phyloP scores from a whole-genome alignment of 64 coral and sea anemone species.

The Pachyseris speciosa region DNA sequence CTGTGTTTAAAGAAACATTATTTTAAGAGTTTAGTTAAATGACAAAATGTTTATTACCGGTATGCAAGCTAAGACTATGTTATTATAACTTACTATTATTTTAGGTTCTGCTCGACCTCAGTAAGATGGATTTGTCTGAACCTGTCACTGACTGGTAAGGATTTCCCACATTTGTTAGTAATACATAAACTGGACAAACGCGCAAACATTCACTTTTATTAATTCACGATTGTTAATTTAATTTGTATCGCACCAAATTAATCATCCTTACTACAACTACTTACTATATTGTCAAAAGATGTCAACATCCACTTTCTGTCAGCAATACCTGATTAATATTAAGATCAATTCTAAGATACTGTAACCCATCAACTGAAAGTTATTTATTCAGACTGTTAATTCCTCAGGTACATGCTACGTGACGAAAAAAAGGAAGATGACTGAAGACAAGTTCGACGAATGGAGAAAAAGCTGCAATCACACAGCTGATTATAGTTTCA shows the following conservation, averaged over 20 bases:
- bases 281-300: too few species aligned
- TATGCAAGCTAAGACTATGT: too few species aligned
- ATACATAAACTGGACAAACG: not conserved
- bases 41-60: too few species aligned
- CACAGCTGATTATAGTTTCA: not conserved
- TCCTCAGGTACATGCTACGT: slow-evolving; percentile 74
- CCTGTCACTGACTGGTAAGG: slow-evolving; percentile 78
- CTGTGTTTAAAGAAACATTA: not conserved
- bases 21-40: too few species aligned
- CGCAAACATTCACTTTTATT: not conserved
- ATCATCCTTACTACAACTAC: too few species aligned
- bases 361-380: too few species aligned
- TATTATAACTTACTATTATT: too few species aligned
- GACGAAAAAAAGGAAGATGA: slow-evolving; percentile 83
- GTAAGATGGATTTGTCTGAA: slow-evolving; percentile 73
- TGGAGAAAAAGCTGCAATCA: not conserved
- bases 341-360: too few species aligned
- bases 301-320: too few species aligned
- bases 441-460: not conserved
- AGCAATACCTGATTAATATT: not conserved
- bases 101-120: slow-evolving; percentile 81
- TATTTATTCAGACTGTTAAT: too few species aligned
- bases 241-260: too few species aligned
- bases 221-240: too few species aligned
- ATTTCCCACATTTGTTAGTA: not conserved